Evolutionary conservation across 1,140 invertebrate genomes (phyloP), one percentile per base, ranked within the genome.

Genomic region (Galleria mellonella): DNA sequence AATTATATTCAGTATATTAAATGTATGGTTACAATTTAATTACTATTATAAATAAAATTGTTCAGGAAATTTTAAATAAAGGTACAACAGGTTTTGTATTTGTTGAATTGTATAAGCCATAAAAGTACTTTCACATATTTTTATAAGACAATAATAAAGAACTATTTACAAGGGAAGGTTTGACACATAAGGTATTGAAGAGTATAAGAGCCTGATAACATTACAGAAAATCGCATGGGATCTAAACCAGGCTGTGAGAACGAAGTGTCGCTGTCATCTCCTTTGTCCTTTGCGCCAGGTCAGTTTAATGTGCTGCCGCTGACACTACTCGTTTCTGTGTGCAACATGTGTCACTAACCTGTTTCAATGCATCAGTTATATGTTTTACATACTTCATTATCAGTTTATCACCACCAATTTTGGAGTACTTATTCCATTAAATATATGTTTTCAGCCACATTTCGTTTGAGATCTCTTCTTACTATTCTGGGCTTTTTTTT

Each of bases 211-310:
- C 47, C 58, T 71, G 58, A 55, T 76, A 49, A 73, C 57, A 79
- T 90, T 91, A 68, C 89, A 90, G 89, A 90, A 62, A 88, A 87
- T 89, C 89, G 88, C 86, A 88, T 90, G 88, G 91, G 88, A 88
- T 91, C 90, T 85, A 91, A 91, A 85, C 91, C 91, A 67, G 92
- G 92, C 87, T 93, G 91, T 87, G 93, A 94, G 88, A 92, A 91
- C 88, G 92, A 93, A 89, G 89, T 93, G 70, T 83, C 75, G 72
- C 75, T 87, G 83, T 72, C 83, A 75, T 67, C 82, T 62, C 67
- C 84, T 75, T 84, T 86, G 78, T 92, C 92, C 82, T 93, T 91
- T 87, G 90, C 92, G 86, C 92, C 92, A 87, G 90, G 93, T 86
- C 90, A 92, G 89, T 93, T 92, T 83, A 90, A 92, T 89, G 79